Conservation (phyloP, 2,113 vertebrate species). For the Malurus elegans region DNA sequence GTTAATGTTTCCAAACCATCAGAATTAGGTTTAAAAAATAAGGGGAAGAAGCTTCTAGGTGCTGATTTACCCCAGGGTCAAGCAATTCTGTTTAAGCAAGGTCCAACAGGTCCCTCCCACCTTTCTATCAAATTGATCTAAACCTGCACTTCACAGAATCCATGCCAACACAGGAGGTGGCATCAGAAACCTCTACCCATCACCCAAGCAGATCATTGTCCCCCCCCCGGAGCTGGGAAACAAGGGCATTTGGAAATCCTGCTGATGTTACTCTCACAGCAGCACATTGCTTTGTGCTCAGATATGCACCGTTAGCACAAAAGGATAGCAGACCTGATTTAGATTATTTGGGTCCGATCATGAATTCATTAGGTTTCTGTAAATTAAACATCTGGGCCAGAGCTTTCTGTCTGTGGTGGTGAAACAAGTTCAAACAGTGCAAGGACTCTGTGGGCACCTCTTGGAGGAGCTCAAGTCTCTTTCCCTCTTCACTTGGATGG, state of each 20-base stretch:
- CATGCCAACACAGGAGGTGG: neutral
- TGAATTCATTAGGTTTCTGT: neutral
- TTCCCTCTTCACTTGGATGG: neutral
- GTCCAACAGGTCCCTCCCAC: neutral
- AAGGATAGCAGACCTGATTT: neutral
- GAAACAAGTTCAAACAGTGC: neutral
- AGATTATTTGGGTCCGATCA: neutral
- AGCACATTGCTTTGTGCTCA: neutral
- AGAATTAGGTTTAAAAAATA: neutral
- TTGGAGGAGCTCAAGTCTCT: neutral
- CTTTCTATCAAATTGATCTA: neutral
- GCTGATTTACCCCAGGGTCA: neutral
- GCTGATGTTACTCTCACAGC: neutral
- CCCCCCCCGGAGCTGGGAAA: neutral
- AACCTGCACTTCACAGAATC: neutral
- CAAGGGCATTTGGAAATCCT: neutral
- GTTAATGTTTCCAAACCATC: neutral
- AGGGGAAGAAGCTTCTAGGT: neutral
- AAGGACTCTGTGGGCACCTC: neutral
- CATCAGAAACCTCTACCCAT: neutral
- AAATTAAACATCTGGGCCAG: neutral
- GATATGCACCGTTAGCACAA: neutral
- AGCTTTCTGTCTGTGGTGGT: neutral
- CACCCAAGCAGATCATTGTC: neutral
- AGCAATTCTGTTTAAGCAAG: neutral